phyloP scores from a whole-genome alignment of 1,140 invertebrate species.

The Drosophila funebris region DNA sequence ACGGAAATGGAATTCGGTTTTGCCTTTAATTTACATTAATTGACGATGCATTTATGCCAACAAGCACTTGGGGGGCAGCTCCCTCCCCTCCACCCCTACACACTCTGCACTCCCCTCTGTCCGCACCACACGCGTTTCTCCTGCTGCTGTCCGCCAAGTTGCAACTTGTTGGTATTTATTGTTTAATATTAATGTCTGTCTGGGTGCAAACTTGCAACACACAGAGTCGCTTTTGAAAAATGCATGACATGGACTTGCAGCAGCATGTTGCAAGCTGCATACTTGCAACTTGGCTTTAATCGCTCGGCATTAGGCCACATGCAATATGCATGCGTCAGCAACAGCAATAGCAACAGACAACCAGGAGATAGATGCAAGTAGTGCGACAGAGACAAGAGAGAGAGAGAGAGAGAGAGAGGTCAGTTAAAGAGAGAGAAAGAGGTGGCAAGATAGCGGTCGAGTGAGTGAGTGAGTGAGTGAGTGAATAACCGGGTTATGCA shows the following conservation, averaged over 20 bases:
- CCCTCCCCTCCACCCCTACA: too few species aligned
- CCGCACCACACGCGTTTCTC: background rate
- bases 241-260: constrained; percentile 45
- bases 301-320: constrained; percentile 48
- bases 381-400: background rate
- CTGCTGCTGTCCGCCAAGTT: background rate
- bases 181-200: constrained; percentile 47
- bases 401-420: background rate
- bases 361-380: background rate
- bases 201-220: background rate
- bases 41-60: constrained; percentile 65
- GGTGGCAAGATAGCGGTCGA: background rate
- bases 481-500: constrained; percentile 37
- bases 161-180: constrained; percentile 45
- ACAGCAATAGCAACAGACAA: constrained; percentile 4
- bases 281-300: constrained; percentile 49
- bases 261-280: constrained; percentile 13
- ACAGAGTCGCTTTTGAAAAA: constrained; percentile 46
- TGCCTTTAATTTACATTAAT: constrained; percentile 80
- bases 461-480: background rate
- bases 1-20: constrained; percentile 78
- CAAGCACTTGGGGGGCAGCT: constrained; percentile 31
- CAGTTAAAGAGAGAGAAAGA: background rate
- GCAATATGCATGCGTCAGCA: constrained; percentile 40
- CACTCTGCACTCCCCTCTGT: too few species aligned